Percentiles rank a stretch among this genome's conserved stretches.
phyloP scores from a whole-genome alignment of 1,140 invertebrate genomes.

The Leguminivora glycinivorella region DNA sequence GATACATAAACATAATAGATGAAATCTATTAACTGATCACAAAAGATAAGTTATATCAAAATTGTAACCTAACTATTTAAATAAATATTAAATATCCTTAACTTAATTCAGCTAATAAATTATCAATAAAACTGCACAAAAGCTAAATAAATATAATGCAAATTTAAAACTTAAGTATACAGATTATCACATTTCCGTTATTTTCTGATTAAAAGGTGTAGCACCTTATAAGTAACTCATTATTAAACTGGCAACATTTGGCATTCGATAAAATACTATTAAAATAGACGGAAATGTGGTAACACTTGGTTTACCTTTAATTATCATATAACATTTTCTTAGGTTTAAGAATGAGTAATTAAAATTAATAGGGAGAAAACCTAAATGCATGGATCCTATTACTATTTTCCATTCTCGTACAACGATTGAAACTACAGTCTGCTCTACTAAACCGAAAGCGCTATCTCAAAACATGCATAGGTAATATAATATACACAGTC shows the following conservation, averaged over 20 bases:
- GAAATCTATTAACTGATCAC: background rate
- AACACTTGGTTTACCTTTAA: slow-evolving; percentile 50
- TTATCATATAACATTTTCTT: slow-evolving; percentile 44
- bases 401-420: slow-evolving; percentile 51
- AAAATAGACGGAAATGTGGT: slow-evolving; percentile 49
- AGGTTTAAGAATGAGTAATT: slow-evolving; percentile 50
- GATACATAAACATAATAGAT: background rate
- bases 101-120: slow-evolving; percentile 29
- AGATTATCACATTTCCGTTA: slow-evolving; percentile 48
- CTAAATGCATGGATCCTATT: slow-evolving; percentile 66
- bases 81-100: slow-evolving; percentile 25
- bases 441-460: too few relatives aligned
- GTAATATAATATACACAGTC: too few relatives aligned
- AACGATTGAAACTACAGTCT: too few relatives aligned
- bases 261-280: slow-evolving; percentile 37
- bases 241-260: slow-evolving; percentile 46
- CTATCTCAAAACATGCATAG: too few relatives aligned
- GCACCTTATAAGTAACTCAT: slow-evolving; percentile 5
- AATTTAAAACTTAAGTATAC: slow-evolving; percentile 53
- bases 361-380: slow-evolving; percentile 48
- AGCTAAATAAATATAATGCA: slow-evolving; percentile 50
- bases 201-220: slow-evolving; percentile 5
- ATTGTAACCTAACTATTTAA: slow-evolving; percentile 15
- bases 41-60: slow-evolving; percentile 9
- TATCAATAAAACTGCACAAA: slow-evolving; percentile 35